Percentiles rank a stretch among this genome's conserved stretches.
These are phyloP conservation scores for Urophycis tenuis DNA, from an alignment of 2,797 vertebrate species.

Conservation along the genomic window DNA sequence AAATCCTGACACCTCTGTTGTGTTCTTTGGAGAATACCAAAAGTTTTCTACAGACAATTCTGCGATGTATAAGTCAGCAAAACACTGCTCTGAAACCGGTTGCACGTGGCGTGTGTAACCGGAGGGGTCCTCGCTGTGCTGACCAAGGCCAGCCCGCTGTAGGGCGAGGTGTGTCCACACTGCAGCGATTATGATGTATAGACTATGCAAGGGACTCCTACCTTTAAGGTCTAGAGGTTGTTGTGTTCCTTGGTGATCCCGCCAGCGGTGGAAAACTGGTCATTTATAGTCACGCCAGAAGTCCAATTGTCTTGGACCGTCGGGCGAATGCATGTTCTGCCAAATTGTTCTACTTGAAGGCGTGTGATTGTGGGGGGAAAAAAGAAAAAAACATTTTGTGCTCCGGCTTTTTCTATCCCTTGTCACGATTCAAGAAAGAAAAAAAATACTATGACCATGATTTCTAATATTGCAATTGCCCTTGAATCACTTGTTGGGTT, in stretches of 20 bases:
- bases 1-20: conserved; percentile 17
- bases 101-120: not conserved
- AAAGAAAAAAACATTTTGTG: conserved; percentile 14
- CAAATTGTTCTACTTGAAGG: conserved; percentile 57
- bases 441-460: conserved; percentile 27
- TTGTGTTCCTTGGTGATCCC: conserved; percentile 37
- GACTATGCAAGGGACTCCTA: conserved; percentile 11
- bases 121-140: no score
- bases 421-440: conserved; percentile 14
- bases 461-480: conserved; percentile 30
- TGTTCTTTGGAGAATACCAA: conserved; percentile 3
- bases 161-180: conserved; percentile 25
- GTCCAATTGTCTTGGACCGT: conserved; percentile 39
- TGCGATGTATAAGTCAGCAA: not conserved
- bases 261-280: conserved; percentile 35
- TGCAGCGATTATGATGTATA: conserved; percentile 8
- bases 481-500: conserved; percentile 40
- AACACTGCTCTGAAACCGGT: not conserved
- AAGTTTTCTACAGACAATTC: not conserved
- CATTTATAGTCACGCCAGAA: conserved; percentile 34
- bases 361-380: not conserved
- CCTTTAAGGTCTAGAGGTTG: conserved; percentile 31
- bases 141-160: not conserved
- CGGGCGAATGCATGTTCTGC: conserved; percentile 42
- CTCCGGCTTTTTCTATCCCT: conserved; percentile 25